These are phyloP conservation scores for Dicrostonyx torquatus DNA, from an alignment of 2,797 vertebrate species.

Conservation along the genomic window DNA sequence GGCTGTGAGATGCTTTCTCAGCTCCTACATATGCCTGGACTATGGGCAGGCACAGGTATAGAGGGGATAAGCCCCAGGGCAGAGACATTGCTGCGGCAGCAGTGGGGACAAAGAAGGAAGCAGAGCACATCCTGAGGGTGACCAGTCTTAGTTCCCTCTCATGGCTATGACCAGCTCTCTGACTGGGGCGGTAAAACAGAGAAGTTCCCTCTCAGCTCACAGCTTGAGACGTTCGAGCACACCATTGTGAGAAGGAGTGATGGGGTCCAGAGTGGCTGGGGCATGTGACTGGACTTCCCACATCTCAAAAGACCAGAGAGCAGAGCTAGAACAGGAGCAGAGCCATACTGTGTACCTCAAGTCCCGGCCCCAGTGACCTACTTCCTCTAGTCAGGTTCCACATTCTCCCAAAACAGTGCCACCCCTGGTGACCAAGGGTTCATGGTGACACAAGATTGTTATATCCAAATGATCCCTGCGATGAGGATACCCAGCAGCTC, in stretches of 20 bases:
- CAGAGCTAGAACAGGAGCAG: background rate
- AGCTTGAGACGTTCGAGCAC: background rate
- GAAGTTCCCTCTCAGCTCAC: background rate
- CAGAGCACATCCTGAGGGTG: background rate
- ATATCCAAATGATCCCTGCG: rapidly evolving
- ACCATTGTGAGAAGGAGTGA: background rate
- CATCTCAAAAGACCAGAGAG: background rate
- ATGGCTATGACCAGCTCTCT: background rate
- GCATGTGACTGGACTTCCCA: background rate
- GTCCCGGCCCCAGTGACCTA: background rate
- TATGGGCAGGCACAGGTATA: too few relatives aligned
- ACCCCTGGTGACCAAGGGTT: background rate
- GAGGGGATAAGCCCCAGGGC: background rate
- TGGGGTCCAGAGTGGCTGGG: background rate
- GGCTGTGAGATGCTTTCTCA: background rate
- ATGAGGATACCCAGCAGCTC: background rate
- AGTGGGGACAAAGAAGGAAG: background rate
- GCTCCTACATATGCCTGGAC: background rate
- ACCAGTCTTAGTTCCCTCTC: background rate
- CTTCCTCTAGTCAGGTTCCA: background rate
- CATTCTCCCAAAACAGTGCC: background rate
- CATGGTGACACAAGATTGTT: background rate
- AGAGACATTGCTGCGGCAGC: background rate
- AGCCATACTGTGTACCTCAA: background rate
- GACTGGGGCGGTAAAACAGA: background rate